Base-by-base conservation (phyloP, 2,113 vertebrate genomes). In the Todiramphus chloris region DNA sequence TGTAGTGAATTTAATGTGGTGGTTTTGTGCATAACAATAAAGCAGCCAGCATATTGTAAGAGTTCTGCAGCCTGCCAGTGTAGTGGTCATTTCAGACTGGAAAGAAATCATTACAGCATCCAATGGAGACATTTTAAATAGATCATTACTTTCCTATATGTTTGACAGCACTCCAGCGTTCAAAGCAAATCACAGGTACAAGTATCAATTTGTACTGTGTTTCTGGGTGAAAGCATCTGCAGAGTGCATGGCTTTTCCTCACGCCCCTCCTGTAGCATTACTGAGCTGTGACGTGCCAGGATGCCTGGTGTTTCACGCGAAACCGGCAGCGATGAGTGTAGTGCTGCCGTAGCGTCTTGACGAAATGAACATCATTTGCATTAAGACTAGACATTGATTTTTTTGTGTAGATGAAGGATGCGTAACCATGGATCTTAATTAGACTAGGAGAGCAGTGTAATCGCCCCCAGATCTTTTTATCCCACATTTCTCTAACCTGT, bases 331-430 rank as follows among this genome's bases (percentile, higher is more conserved):
- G 69, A 68, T 72, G 80, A 55, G 27, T 48, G 23, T 44, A 31
- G 16, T 82, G 48, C 74, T 89, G 72, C 84, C 53, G 80, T 79
- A 84, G 46, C 39, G 67, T 84, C 72, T 81, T 62, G 74, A 84
- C 11, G 4, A 76, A 94, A 68, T 68, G 30, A 75, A 35, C 0
- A 5, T 94, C 8, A 85, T 96, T 91, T 93, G 81, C 81, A 89
- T 94, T 78, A 89, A 83, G 81, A 73, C 56, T 76, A 87, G 91
- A 91, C 53, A 63, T 87, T 84, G 91, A 53, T 93, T 87, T 95
- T 87, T 95, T 94, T 91, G 50, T 46, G 12, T 80, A 55, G 72
- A 33, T 83, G 59, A 76, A 76, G 62, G 44, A 16, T 0, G 3
- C 60, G 62, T 82, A 89, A 75, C 39, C 23, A 11, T 41, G 48